phyloP scores from a whole-genome alignment of 2,113 vertebrate genomes.

The Etia nguti region DNA sequence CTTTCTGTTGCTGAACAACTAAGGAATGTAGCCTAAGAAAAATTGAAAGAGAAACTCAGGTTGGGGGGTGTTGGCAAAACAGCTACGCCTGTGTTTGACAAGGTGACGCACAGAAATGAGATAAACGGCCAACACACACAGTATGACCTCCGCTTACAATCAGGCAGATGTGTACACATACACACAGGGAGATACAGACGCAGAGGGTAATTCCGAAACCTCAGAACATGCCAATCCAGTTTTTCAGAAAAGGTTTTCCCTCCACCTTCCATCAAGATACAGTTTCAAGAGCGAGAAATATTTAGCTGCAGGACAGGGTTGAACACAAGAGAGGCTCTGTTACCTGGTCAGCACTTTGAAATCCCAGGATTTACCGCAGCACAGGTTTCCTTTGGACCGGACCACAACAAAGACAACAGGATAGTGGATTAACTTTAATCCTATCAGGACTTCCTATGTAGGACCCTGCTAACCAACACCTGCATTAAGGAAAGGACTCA shows the following conservation, averaged over 20 bases:
- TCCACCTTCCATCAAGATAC: conserved; percentile 30
- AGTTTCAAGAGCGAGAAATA: conserved; percentile 36
- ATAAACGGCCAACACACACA: conserved; percentile 2
- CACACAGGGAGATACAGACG: neutral
- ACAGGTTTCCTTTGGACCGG: conserved; percentile 17
- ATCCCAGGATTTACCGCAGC: conserved; percentile 17
- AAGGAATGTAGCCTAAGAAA: neutral
- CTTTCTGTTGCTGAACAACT: neutral
- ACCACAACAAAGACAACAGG: conserved; percentile 25
- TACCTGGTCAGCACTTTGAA: conserved; percentile 26
- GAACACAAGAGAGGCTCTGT: conserved; percentile 44
- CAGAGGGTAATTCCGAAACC: conserved; percentile 5
- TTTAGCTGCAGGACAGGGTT: conserved; percentile 24
- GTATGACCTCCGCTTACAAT: neutral
- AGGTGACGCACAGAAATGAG: conserved; percentile 4
- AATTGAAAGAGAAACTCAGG: neutral
- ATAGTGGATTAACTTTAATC: conserved; percentile 64
- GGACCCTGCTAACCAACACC: conserved; percentile 34
- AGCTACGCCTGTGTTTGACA: neutral
- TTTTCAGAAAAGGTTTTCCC: conserved; percentile 21
- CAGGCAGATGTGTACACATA: neutral
- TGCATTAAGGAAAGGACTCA: conserved; percentile 41
- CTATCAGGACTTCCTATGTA: conserved; percentile 30
- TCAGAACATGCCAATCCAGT: conserved; percentile 49
- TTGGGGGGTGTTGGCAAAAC: neutral